A percentile compares a stretch with the other conserved stretches of the same genome.
phyloP scores from a whole-genome alignment of 2,888 invertebrate species.

The Malthinus seriepunctatus region DNA sequence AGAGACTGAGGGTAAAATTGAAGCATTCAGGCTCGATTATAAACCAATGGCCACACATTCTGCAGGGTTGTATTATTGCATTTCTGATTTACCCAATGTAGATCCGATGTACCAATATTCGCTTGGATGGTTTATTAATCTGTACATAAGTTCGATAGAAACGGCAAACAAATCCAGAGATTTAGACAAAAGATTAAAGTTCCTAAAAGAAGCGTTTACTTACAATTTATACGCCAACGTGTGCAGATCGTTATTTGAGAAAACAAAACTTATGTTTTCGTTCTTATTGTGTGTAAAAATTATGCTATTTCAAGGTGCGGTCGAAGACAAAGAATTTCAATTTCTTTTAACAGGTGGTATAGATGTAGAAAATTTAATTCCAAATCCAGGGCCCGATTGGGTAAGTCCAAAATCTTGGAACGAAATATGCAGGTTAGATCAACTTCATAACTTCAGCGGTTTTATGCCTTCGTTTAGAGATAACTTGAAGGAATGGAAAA shows the following conservation, averaged over 20 bases:
- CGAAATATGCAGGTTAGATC: constrained; percentile 71
- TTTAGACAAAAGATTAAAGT: constrained; percentile 69
- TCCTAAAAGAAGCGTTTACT: constrained; percentile 76
- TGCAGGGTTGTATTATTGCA: constrained; percentile 79
- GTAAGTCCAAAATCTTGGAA: constrained; percentile 77
- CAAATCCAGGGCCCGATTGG: constrained; percentile 72
- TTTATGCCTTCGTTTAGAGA: constrained; percentile 61
- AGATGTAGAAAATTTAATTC: constrained; percentile 64
- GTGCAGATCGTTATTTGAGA: constrained; percentile 82
- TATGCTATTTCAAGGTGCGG: constrained; percentile 60
- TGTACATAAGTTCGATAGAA: constrained; percentile 78
- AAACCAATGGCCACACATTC: constrained; percentile 79
- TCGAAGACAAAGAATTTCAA: constrained; percentile 64
- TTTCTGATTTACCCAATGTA: constrained; percentile 80
- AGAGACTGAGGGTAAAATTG: constrained; percentile 78
- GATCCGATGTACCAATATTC: constrained; percentile 92
- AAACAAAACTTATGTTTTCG: constrained; percentile 82
- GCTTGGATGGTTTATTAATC: constrained; percentile 82
- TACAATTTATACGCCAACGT: constrained; percentile 81
- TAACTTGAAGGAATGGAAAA: constrained; percentile 63
- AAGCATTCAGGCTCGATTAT: constrained; percentile 74
- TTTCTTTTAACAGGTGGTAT: constrained; percentile 81
- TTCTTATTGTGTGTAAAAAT: constrained; percentile 78
- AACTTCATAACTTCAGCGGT: constrained; percentile 59
- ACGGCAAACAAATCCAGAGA: constrained; percentile 73